Percentiles rank a stretch among this genome's conserved stretches.
Conservation (phyloP, 1,140 invertebrate species). For the Lordiphosa stackelbergi region DNA sequence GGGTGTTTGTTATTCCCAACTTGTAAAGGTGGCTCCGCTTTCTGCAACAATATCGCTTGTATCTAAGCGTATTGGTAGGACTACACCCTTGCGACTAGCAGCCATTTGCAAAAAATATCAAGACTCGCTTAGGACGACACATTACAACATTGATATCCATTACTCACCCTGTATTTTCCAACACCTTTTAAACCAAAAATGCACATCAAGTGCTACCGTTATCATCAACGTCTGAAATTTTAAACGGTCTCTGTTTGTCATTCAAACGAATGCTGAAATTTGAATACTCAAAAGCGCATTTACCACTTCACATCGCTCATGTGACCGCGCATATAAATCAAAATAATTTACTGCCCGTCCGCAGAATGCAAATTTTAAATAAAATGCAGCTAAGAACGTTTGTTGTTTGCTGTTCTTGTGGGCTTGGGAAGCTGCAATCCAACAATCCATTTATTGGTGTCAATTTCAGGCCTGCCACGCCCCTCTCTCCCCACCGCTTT, state of each 20-base stretch:
- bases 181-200: too few relatives aligned
- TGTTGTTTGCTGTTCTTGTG: constrained; percentile 9
- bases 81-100: too few relatives aligned
- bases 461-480: constrained; percentile 20
- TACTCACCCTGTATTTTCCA: too few relatives aligned
- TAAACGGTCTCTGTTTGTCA: constrained; percentile 13
- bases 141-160: too few relatives aligned
- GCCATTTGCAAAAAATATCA: too few relatives aligned
- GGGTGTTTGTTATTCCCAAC: too few relatives aligned
- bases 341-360: constrained; percentile 56
- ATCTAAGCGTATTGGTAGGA: too few relatives aligned
- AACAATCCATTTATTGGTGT: constrained; percentile 25
- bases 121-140: too few relatives aligned
- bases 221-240: not conserved
- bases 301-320: constrained; percentile 33
- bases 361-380: constrained; percentile 37
- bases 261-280: constrained; percentile 31
- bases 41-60: too few relatives aligned
- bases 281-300: constrained; percentile 18
- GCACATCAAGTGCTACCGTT: too few relatives aligned
- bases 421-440: constrained; percentile 7
- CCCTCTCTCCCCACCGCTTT: not conserved
- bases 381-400: constrained; percentile 30
- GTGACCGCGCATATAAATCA: constrained; percentile 55
- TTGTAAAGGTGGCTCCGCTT: too few relatives aligned